Evolutionary conservation across 2,888 invertebrate genomes (phyloP).

Genomic region (Apotomis betuletana): DNA sequence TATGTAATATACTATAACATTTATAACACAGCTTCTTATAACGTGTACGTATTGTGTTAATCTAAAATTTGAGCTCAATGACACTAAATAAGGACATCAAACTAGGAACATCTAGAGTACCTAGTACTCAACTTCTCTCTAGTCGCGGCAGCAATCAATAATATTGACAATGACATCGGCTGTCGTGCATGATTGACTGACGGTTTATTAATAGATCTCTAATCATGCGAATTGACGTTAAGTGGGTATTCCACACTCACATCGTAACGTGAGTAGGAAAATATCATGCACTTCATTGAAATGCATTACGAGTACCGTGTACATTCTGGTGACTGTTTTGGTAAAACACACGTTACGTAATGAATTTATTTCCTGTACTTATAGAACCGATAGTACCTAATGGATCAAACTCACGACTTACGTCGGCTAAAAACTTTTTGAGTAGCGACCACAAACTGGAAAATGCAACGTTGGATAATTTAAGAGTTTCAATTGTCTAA

Average conservation of each 20-base stretch:
- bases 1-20: too few relatives aligned
- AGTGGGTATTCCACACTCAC: slow-evolving; percentile 17
- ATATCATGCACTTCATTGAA: slow-evolving; percentile 6
- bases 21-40: too few relatives aligned
- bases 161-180: slow-evolving; percentile 18
- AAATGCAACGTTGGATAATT: too few relatives aligned
- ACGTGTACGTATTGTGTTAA: too few relatives aligned
- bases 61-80: too few relatives aligned
- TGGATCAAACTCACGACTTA: too few relatives aligned
- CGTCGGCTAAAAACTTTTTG: too few relatives aligned
- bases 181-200: slow-evolving; percentile 13
- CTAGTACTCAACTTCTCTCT: background rate
- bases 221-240: slow-evolving; percentile 13
- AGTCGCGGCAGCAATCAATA: background rate
- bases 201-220: slow-evolving; percentile 8
- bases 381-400: too few relatives aligned
- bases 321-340: background rate
- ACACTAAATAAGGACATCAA: too few relatives aligned
- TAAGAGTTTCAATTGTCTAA: too few relatives aligned
- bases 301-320: background rate
- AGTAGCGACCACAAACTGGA: too few relatives aligned
- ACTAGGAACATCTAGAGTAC: background rate
- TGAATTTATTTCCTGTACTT: background rate
- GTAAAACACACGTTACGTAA: background rate
- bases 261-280: slow-evolving; percentile 9